Evolutionary conservation across 2,888 invertebrate genomes (phyloP), one percentile per base, ranked within the genome.

Genomic region (Steinernema hermaphroditum): DNA sequence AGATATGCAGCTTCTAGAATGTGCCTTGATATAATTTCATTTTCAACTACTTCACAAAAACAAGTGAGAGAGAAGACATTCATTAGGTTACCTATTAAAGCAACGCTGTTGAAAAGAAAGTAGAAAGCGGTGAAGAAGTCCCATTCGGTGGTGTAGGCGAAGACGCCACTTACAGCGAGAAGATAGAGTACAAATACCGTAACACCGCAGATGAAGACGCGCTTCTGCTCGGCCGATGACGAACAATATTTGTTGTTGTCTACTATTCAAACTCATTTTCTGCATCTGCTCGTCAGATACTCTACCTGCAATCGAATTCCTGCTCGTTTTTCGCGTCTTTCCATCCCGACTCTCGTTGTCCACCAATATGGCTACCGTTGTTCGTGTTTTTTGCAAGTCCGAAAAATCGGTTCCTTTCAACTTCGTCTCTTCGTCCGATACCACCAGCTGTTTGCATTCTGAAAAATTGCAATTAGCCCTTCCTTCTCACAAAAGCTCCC

Each of bases 101-200:
- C 83, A 22, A 83, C 82, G 72, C 78, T 78, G 73, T 77, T 82
- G 79, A 83, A 83, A 6, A 81, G 73, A 68, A 83, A 83, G 74
- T 83, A 83, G 50, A 83, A 81, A 16, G 81, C 72, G 2, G 80
- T 81, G 72, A 82, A 81, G 72, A 75, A 81, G 73, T 82, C 80
- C 75, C 81, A 82, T 62, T 80, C 79, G 4, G 79, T 74, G 62
- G 77, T 79, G 22, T 75, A 19, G 29, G 79, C 74, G 57, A 81
- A 78, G 14, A 83, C 43, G n/a, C 54, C 75, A 37, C 78, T 77
- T 4, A 75, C 75, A 8, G 74, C 68, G 2, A 83, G 57, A n/a
- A 83, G 62, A 70, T 83, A 83, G 43, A 78, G 57, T 27, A 80
- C 49, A 74, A 83, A 81, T 9, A 81, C 72, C 19, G 79, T 22